phyloP scores from a whole-genome alignment of 2,888 invertebrate species.

The Drosophila mimetica region DNA sequence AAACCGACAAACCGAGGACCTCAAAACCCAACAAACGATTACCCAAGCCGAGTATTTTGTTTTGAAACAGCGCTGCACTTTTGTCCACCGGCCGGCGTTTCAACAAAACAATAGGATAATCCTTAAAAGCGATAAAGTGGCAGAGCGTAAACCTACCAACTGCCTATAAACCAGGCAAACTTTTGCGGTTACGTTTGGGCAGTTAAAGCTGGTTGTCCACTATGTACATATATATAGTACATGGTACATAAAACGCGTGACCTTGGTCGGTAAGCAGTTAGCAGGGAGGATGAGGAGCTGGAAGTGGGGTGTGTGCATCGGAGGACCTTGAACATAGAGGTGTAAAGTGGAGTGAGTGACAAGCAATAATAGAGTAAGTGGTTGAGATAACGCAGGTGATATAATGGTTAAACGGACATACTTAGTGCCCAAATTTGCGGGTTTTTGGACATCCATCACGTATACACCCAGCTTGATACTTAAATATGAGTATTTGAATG shows the following conservation, averaged over 20 bases:
- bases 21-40: not conserved
- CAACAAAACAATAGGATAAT: not conserved
- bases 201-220: not conserved
- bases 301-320: not conserved
- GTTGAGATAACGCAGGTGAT: not conserved
- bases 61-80: not conserved
- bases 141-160: not conserved
- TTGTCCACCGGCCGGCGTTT: slow-evolving; percentile 4
- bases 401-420: slow-evolving; percentile 2
- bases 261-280: slow-evolving; percentile 1
- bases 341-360: slow-evolving; percentile 1
- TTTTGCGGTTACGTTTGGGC: not conserved
- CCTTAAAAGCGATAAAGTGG: not conserved
- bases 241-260: slow-evolving; percentile 3
- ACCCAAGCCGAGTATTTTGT: slow-evolving; percentile 2
- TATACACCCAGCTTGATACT: too few relatives aligned
- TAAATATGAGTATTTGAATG: too few relatives aligned
- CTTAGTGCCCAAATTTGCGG: not conserved
- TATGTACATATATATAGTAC: not conserved
- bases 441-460: not conserved
- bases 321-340: slow-evolving; percentile 15
- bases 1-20: not conserved
- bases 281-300: not conserved
- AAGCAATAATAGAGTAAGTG: not conserved
- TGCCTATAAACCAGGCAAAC: not conserved